phyloP scores from a whole-genome alignment of 2,113 vertebrate species.

The Hippocampus guttulatus region DNA sequence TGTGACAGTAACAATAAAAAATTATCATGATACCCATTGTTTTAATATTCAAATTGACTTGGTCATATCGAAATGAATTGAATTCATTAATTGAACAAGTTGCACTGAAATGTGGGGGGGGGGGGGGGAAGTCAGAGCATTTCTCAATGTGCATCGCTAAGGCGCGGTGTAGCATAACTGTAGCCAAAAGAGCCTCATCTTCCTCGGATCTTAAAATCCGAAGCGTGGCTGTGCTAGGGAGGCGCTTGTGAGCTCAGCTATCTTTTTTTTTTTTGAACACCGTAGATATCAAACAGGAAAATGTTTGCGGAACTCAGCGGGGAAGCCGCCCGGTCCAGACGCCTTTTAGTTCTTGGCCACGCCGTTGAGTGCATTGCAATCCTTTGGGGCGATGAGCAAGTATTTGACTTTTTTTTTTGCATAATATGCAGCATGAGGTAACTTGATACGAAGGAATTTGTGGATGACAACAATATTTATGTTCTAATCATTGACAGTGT shows the following conservation, averaged over 20 bases:
- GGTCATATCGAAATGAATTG: too few relatives aligned
- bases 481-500: not conserved
- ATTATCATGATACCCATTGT: too few relatives aligned
- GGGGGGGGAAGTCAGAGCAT: too few relatives aligned
- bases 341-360: not conserved
- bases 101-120: not conserved
- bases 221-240: not conserved
- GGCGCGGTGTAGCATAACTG: not conserved
- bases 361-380: not conserved
- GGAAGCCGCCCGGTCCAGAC: not conserved
- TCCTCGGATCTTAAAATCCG: not conserved
- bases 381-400: not conserved
- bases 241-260: not conserved
- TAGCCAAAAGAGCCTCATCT: not conserved
- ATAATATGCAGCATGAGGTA: not conserved
- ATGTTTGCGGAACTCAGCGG: not conserved
- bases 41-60: too few relatives aligned
- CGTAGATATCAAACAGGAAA: not conserved
- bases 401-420: not conserved
- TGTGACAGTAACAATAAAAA: not conserved
- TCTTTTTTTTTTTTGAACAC: not conserved
- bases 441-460: not conserved
- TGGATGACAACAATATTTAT: conserved; percentile 2
- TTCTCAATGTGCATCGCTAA: not conserved
- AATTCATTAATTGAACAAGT: too few relatives aligned